phyloP scores from a whole-genome alignment of 2,888 invertebrate genomes.

The Troglohyphantes excavatus region DNA sequence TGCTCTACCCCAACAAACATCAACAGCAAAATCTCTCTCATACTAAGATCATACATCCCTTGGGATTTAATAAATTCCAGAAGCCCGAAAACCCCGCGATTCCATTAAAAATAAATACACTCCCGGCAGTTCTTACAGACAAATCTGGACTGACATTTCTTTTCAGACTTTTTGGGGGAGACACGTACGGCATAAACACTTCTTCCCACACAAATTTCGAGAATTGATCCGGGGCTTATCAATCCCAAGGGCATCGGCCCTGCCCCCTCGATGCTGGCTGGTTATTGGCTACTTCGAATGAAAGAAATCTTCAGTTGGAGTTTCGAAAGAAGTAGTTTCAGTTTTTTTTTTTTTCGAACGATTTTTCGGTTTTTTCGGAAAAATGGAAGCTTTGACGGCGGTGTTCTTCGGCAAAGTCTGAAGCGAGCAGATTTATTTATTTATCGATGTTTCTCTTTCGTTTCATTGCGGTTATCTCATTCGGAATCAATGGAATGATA shows the following conservation, averaged over 20 bases:
- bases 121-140: neutral
- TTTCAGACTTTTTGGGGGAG: neutral
- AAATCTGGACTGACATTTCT: neutral
- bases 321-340: neutral
- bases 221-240: neutral
- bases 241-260: neutral
- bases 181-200: neutral
- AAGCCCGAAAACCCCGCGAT: neutral
- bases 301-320: neutral
- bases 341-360: neutral
- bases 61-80: neutral
- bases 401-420: neutral
- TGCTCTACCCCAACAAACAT: too few species aligned
- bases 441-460: neutral
- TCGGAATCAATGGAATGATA: too few species aligned
- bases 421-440: neutral
- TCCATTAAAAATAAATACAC: constrained; percentile 2
- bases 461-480: too few species aligned
- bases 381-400: neutral
- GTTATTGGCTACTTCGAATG: neutral
- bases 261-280: neutral
- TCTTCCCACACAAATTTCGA: neutral
- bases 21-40: too few species aligned
- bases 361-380: neutral
- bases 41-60: neutral